phyloP scores from a whole-genome alignment of 2,888 invertebrate species.

The Panzeria rudis region DNA sequence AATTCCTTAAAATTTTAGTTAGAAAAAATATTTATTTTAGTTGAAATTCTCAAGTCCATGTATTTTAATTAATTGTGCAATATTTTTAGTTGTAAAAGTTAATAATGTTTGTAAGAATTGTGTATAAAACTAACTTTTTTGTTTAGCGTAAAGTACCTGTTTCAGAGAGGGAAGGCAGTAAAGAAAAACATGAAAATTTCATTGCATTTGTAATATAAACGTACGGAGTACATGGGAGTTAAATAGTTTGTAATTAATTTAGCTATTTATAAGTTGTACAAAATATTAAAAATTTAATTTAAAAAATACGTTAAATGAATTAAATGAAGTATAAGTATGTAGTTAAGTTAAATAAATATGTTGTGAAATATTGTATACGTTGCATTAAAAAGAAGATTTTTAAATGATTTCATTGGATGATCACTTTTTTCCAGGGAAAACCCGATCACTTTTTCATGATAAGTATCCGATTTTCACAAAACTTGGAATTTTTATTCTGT shows the following conservation, averaged over 20 bases:
- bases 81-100: neutral
- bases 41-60: slow-evolving; percentile 71
- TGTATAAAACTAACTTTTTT: slow-evolving; percentile 21
- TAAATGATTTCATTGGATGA: no score
- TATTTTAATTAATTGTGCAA: slow-evolving; percentile 52
- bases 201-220: slow-evolving; percentile 46
- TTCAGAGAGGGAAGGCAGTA: slow-evolving; percentile 10
- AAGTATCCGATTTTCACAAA: no score
- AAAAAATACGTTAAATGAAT: neutral
- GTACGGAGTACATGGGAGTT: neutral
- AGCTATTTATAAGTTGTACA: slow-evolving; percentile 4
- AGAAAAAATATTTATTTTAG: slow-evolving; percentile 59
- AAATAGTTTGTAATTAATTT: slow-evolving; percentile 8
- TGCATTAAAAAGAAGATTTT: no score
- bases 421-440: no score
- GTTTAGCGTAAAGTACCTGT: slow-evolving; percentile 50
- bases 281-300: neutral
- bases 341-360: no score
- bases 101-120: neutral
- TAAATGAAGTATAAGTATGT: neutral
- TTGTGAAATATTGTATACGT: no score
- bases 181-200: neutral
- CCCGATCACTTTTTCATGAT: no score
- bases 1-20: slow-evolving; percentile 57
- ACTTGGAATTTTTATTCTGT: no score